phyloP scores from a whole-genome alignment of 2,888 invertebrate species.

The Hartigia nigra region DNA sequence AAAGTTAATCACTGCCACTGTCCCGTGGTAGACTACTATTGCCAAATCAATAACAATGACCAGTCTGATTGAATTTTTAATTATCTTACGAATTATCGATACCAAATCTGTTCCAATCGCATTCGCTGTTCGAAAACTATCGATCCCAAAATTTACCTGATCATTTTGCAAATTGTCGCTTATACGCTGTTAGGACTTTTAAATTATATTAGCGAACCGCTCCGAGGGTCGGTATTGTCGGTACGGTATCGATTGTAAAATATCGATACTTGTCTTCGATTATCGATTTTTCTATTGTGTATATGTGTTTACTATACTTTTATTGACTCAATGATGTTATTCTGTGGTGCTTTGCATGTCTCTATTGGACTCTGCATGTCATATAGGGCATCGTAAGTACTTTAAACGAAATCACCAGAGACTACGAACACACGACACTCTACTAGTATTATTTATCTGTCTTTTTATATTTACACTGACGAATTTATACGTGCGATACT shows the following conservation, averaged over 20 bases:
- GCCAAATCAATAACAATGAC: background rate
- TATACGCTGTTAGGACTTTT: background rate
- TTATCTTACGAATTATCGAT: conserved; percentile 19
- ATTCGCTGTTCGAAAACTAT: background rate
- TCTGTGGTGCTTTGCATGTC: conserved; percentile 66
- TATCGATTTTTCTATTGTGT: conserved; percentile 36
- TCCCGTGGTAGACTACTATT: background rate
- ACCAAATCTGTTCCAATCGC: conserved; percentile 15
- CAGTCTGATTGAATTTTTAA: conserved; percentile 31
- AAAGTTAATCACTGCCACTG: background rate
- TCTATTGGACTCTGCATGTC: conserved; percentile 66
- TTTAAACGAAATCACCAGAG: conserved; percentile 40
- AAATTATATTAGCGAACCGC: background rate
- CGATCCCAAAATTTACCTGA: too few relatives aligned
- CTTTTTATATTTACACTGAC: background rate
- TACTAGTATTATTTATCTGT: conserved; percentile 4
- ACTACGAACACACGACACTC: conserved; percentile 19
- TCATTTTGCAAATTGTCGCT: background rate
- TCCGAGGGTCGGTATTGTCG: background rate
- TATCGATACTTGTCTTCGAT: background rate
- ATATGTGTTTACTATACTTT: conserved; percentile 55
- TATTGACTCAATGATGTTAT: conserved; percentile 62
- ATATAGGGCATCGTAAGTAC: conserved; percentile 65
- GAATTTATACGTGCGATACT: background rate
- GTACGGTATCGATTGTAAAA: background rate